Base-by-base conservation (phyloP, 2,888 invertebrate genomes). In the Pollenia amentaria region DNA sequence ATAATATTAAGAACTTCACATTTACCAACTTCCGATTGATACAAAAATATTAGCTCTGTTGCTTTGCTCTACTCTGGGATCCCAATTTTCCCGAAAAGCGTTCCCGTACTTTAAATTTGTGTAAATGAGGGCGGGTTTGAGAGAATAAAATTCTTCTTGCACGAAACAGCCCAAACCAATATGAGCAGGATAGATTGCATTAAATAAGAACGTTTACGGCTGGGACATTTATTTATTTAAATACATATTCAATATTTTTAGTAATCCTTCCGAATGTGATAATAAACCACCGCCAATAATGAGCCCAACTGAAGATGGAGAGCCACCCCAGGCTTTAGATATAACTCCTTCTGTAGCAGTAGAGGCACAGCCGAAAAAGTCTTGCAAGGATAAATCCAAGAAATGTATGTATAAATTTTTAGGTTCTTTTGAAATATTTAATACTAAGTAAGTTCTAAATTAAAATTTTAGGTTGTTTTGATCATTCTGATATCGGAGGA, bases 401-500 rank as follows among this genome's bases (percentile, higher is more conserved):
- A 92, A 93, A 90, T 93, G 93, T 93, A 88, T 88, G 89, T 55
- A 29, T 9, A 2, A 40, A 12, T 21, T n/a, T 38, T 12, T 38
- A n/a, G 48, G 4, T 10, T 57, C 14, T 55, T 3, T 12, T 1
- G 1, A n/a, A 10, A 21, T 6, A 46, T 67, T 46, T 6, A 44
- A 4, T 46, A 29, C 29, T 40, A 0, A 64, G n/a, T 40, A 51
- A 48, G 29, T 16, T 29, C 1, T 73, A 3, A 16, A 14, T 29
- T 21, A 72, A 9, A 38, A 11, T 73, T 88, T 67, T 7, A 92
- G 92, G 92, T 72, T 92, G 92, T 76, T 91, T 92, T 12, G 92
- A 92, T 87, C 92, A 92, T 87, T 91, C 91, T 6, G 93, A 93
- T 69, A 90, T 92, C 62, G 92, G 91, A 0, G 92, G 91, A 1